A percentile compares a stretch with the other conserved stretches of the same genome.
These are phyloP conservation scores for Xyliphius kryptos DNA, from an alignment of 2,113 vertebrate species.

Conservation along the genomic window DNA sequence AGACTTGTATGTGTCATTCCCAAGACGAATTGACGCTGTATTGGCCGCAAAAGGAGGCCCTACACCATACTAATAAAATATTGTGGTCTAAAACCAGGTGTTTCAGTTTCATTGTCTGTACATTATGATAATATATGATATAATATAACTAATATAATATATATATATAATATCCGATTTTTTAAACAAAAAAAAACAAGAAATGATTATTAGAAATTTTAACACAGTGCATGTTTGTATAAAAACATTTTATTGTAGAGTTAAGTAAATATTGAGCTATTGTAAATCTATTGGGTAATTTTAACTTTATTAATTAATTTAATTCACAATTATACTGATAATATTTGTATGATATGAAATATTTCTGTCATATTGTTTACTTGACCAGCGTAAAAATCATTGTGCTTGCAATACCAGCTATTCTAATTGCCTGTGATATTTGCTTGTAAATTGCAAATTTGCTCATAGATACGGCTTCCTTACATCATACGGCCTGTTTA, in stretches of 20 bases:
- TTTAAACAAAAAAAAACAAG: neutral
- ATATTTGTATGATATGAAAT: neutral
- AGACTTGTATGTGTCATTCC: too few species aligned
- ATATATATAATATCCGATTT: neutral
- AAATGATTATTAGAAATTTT: neutral
- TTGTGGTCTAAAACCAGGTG: too few species aligned
- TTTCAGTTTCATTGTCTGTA: too few species aligned
- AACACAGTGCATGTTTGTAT: neutral
- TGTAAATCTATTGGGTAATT: too few species aligned
- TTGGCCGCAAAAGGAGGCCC: too few species aligned
- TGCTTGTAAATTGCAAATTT: constrained; percentile 5
- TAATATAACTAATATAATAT: too few species aligned
- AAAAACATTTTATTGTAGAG: neutral
- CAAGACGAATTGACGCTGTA: too few species aligned
- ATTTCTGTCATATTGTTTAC: neutral
- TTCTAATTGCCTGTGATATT: neutral
- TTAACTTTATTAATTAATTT: neutral
- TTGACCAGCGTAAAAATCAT: too few species aligned
- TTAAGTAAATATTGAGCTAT: too few species aligned
- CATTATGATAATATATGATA: too few species aligned
- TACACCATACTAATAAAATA: too few species aligned
- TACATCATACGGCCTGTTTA: neutral
- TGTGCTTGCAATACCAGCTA: neutral
- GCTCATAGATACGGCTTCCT: neutral
- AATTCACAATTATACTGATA: neutral